Evolutionary conservation across 53 echinoderm and acorn worm species (phyloP), one percentile per base, ranked within the genome.

Genomic region (Luidia sarsii): DNA sequence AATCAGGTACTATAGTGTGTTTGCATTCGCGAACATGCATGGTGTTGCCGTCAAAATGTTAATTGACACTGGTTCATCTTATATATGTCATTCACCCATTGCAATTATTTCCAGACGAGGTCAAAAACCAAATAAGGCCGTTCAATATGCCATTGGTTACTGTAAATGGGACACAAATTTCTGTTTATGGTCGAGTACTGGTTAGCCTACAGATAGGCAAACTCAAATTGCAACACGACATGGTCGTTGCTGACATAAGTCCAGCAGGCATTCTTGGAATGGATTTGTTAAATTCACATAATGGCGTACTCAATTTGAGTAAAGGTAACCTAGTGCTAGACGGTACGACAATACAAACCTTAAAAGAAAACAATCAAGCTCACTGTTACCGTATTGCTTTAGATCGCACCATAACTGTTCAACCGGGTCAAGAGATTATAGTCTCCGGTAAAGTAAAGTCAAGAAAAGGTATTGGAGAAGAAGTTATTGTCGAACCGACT

Each of bases 221-320:
- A 4, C 31, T 50, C 33, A 32, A 72, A 72, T 19, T 49, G 2
- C 14, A 3, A 4, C 72, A 53, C 35, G 8, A 33, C 9, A 23
- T 72, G 27, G 24, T 50, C 0, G 54, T 72, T 4, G 72, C 72
- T 15, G 37, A 72, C 35, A 72, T 72, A 1, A 54, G 18, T 36
- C 51, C 72, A 52, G 72, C 50, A 33, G 72, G 72, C 35, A 72
- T 72, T 52, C 37, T 72, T 36, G 72, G 54, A 48, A 72, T 72
- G 72, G 72, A 72, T 32, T 52, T 72, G 8, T 37, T 54, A 1
- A 33, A 34, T 9, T 14, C 7, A 4, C 55, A 70, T 48, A 37
- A 72, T 7, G 34, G 72, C 22, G 21, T 52, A 9, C 15, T 72
- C 33, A 48, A 32, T 24, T 22, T 16, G 2, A n/a, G 55, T 31